Evolutionary conservation across 1,140 invertebrate genomes (phyloP).

Genomic region (Drosophila serrata): DNA sequence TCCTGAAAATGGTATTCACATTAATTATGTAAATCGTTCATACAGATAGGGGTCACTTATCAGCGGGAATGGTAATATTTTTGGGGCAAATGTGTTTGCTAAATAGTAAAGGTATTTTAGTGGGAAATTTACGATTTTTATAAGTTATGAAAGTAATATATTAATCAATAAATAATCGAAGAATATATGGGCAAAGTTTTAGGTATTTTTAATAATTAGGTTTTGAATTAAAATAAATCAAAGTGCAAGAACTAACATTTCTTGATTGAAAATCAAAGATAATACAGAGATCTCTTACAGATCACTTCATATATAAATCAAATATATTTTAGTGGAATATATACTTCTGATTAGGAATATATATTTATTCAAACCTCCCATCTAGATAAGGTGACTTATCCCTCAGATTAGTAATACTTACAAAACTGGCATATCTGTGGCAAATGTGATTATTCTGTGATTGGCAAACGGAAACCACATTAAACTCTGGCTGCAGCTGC

Average conservation of each 20-base stretch:
- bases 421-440: slow-evolving; percentile 5
- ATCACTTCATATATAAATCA: background rate
- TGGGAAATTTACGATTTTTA: background rate
- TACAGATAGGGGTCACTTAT: slow-evolving; percentile 9
- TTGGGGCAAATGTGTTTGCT: slow-evolving; percentile 1
- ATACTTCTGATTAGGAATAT: background rate
- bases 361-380: slow-evolving; percentile 1
- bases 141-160: background rate
- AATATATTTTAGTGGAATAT: background rate
- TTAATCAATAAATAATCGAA: background rate
- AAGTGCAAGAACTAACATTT: no score
- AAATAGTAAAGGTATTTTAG: background rate
- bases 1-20: slow-evolving; percentile 33
- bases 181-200: background rate
- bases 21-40: slow-evolving; percentile 40
- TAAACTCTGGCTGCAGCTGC: slow-evolving; percentile 21
- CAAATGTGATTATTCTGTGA: slow-evolving; percentile 15
- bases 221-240: background rate
- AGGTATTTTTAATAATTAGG: background rate
- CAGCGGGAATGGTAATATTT: slow-evolving; percentile 22
- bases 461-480: slow-evolving; percentile 53
- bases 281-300: background rate
- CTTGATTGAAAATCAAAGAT: background rate
- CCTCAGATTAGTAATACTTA: slow-evolving; percentile 13
- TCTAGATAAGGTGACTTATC: background rate